Evolutionary conservation across 2,797 vertebrate species (phyloP).

Genomic region (Crocodylus rhombifer): DNA sequence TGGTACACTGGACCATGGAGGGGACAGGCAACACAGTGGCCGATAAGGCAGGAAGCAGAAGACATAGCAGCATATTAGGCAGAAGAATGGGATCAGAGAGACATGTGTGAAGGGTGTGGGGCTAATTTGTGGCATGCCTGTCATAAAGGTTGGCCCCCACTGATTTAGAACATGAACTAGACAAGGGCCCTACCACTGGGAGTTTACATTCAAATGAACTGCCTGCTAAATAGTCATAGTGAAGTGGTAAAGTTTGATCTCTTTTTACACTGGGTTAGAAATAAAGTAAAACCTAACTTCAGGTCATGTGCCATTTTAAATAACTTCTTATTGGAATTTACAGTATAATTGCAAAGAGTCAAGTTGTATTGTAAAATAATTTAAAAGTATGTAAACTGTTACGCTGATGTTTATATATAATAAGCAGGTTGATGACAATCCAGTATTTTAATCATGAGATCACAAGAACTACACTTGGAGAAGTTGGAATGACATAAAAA

Average conservation of each 20-base stretch:
- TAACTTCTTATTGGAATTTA: not conserved
- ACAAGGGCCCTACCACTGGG: not conserved
- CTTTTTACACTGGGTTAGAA: not conserved
- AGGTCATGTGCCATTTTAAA: not conserved
- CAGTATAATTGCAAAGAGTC: not conserved
- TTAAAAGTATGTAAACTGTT: not conserved
- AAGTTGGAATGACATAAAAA: not conserved
- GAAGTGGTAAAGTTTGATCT: not conserved
- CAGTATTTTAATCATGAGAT: not conserved
- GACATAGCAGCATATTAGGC: too few species aligned
- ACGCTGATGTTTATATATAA: not conserved
- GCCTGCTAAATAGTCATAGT: not conserved
- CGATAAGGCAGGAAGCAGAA: too few species aligned
- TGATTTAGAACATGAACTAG: accelerated
- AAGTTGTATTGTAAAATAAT: not conserved
- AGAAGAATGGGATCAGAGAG: too few species aligned
- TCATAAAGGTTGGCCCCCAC: too few species aligned
- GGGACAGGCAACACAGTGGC: too few species aligned
- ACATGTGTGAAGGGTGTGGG: too few species aligned
- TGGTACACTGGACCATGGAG: too few species aligned
- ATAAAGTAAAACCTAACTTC: not conserved
- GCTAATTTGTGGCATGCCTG: too few species aligned
- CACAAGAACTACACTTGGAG: not conserved
- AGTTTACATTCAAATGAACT: not conserved
- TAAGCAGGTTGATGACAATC: not conserved